Evolutionary conservation across 2,888 invertebrate species (phyloP), one percentile per base, ranked within the genome.

Genomic region (Drosophila diplacantha): DNA sequence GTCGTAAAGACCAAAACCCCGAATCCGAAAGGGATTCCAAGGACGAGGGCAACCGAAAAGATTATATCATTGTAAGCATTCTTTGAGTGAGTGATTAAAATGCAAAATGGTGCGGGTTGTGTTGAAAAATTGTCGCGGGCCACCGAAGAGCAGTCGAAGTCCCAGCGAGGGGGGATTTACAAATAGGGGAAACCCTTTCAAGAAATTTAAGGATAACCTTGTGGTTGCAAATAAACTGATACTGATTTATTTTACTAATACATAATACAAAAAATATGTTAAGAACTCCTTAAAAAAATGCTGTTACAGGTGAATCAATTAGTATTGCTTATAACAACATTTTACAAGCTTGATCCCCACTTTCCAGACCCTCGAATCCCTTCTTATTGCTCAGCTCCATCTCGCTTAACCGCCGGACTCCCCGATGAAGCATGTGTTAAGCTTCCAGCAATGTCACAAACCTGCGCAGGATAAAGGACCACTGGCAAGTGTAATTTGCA

Each of bases 61-160:
- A 77, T 83, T 78, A 77, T 77, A 77, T 77, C 81, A 67, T 74
- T 77, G 81, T 74, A 81, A 83, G 83, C 81, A 77, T 77, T 74
- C 76, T 77, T 77, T 83, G 76, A 77, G 76, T 83, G 81, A 77
- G 77, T 77, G 77, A 77, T 77, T 77, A 77, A 77, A 77, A 83
- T 72, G 75, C 75, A 67, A 58, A 51, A 69, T 68, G 32, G 24
- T 46, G 24, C 51, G 35, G 51, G 61, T 47, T 69, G 46, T 69
- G 52, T 52, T 67, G 57, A 61, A 69, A 69, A 60, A 67, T 60
- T 49, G 41, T 61, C 43, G 61, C 24, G 20, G 47, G 16, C 4
- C 41, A 31, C 20, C 5, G 5, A 4, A 9, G 53, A 24, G 9
- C 14, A 57, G 20, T n/a, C 18, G 12, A 34, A 1, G 7, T 5